These are phyloP conservation scores for Cephalopterus ornatus DNA, from an alignment of 2,113 vertebrate genomes.

Conservation along the genomic window DNA sequence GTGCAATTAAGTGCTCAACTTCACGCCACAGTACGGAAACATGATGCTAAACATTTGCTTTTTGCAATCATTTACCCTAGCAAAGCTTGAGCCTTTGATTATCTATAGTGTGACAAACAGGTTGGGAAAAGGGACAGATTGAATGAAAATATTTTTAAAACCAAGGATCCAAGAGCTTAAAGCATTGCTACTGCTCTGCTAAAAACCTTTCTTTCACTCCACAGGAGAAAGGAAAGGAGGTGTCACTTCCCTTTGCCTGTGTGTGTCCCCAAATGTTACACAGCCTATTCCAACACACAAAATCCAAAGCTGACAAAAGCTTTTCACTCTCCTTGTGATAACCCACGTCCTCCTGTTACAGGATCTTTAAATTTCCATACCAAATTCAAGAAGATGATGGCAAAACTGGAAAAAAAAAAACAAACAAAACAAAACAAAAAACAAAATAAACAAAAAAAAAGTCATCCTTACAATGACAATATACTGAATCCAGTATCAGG, in stretches of 20 bases:
- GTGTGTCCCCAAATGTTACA: not conserved
- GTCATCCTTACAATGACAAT: not conserved
- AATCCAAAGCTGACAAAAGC: not conserved
- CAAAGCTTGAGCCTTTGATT: not conserved
- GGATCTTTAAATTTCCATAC: not conserved
- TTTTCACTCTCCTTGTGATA: not conserved
- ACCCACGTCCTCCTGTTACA: not conserved
- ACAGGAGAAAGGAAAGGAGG: not conserved
- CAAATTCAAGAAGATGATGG: not conserved
- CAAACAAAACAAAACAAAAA: no score
- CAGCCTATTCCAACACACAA: not conserved
- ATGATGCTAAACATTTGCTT: not conserved
- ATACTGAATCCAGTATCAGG: not conserved
- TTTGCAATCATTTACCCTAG: not conserved
- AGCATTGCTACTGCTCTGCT: not conserved
- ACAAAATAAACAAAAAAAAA: no score
- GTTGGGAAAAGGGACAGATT: not conserved
- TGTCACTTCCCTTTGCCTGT: not conserved
- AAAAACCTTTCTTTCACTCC: not conserved
- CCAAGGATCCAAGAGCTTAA: not conserved
- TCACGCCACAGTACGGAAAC: accelerated
- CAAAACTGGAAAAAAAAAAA: not conserved
- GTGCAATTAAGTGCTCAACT: not conserved
- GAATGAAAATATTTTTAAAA: not conserved
- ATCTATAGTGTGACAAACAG: not conserved